Evolutionary conservation across 2,113 vertebrate species (phyloP), one percentile per base, ranked within the genome.

Genomic region (Notiomystis cincta): DNA sequence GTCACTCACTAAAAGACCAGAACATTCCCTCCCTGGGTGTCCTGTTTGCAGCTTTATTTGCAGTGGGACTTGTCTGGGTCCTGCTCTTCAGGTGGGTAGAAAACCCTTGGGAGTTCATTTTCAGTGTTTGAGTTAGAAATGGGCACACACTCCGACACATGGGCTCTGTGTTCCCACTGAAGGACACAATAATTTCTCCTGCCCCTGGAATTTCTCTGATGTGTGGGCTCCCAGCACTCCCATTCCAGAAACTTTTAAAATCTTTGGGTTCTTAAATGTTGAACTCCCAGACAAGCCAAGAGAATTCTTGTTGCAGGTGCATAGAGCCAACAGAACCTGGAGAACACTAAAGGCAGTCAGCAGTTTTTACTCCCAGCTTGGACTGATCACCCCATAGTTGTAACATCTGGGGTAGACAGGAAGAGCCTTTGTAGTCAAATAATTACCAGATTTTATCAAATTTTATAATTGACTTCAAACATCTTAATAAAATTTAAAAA

Each of bases 231-330:
- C 14, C 56, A 79, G 6, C 9, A 11, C 58, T 45, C 10, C n/a
- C 30, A 5, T 40, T 40, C 15, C 35, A n/a, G 40, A 56, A 76
- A 6, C 15, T 67, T 61, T 54, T 38, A 25, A 87, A 70, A 62
- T 14, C 4, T 0, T 28, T 45, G 25, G n/a, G 7, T 22, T 87
- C 25, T 70, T 62, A 27, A 66, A 38, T n/a, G 16, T 35, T 21
- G 31, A 8, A 56, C 0, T 56, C 23, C 48, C 45, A 40, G 71
- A 31, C 13, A 82, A 56, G 20, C 70, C 35, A 28, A 30, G 57
- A 67, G 24, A 9, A 31, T 62, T 64, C 17, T 40, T 60, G 15
- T 18, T 54, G 0, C 4, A 2, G 1, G 0, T 21, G 1, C 0
- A 0, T 4, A 54, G 18, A 10, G 14, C 47, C 15, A 66, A 13